phyloP scores from a whole-genome alignment of 2,888 invertebrate species.

The Fabriciana adippe region DNA sequence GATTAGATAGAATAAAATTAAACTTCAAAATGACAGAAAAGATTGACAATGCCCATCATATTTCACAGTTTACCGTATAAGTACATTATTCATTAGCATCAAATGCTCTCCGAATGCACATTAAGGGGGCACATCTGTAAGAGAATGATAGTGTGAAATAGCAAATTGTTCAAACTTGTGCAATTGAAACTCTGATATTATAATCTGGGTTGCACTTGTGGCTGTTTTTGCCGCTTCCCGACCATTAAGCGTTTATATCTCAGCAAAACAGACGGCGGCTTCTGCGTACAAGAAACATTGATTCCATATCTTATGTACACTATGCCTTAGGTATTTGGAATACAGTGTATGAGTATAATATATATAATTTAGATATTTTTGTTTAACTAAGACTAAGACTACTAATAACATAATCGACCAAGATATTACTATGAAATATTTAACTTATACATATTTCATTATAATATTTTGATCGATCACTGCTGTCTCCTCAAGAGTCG shows the following conservation, averaged over 20 bases:
- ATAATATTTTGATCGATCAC: too few relatives aligned
- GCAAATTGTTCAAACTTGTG: conserved; percentile 76
- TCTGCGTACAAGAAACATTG: conserved; percentile 45
- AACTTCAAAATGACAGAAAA: too few relatives aligned
- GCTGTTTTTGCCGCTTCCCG: conserved; percentile 67
- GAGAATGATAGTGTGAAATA: conserved; percentile 68
- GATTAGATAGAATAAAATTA: too few relatives aligned
- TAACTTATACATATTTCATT: too few relatives aligned
- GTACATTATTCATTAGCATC: not conserved
- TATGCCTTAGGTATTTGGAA: not conserved
- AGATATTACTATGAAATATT: too few relatives aligned
- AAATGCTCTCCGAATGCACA: conserved; percentile 30
- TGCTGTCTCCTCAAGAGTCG: too few relatives aligned
- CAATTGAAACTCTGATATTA: conserved; percentile 78
- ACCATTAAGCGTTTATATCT: conserved; percentile 68
- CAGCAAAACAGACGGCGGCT: conserved; percentile 55
- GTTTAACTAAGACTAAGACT: not conserved
- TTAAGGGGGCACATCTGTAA: conserved; percentile 38
- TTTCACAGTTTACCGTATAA: not conserved
- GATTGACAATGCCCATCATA: too few relatives aligned
- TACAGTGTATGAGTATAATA: not conserved
- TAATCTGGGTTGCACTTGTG: conserved; percentile 71
- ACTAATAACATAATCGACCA: too few relatives aligned
- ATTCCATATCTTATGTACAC: conserved; percentile 30
- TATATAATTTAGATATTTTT: not conserved